phyloP scores from a whole-genome alignment of 2,113 vertebrate genomes.

The Laticauda colubrina region DNA sequence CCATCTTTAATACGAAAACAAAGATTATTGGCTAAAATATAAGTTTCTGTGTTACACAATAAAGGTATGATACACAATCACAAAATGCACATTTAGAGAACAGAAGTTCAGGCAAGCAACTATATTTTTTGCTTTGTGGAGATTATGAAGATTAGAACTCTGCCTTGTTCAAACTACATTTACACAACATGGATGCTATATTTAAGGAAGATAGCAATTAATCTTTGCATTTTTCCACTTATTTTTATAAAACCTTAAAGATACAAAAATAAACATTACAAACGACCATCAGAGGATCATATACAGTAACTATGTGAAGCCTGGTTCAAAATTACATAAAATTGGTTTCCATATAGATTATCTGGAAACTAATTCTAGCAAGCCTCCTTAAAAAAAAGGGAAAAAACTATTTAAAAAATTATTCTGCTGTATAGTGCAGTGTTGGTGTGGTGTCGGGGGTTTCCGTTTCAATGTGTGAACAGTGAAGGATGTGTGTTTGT shows the following conservation, averaged over 20 bases:
- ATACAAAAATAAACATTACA: neutral
- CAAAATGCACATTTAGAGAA: conserved; percentile 1
- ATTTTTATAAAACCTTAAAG: neutral
- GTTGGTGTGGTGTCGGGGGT: too few species aligned
- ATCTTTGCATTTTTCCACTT: neutral
- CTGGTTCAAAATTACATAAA: neutral
- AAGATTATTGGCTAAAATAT: neutral
- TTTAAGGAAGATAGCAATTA: neutral
- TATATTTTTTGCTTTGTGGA: conserved; percentile 5
- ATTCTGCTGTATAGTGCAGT: too few species aligned
- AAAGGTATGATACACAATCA: neutral
- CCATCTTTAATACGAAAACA: neutral
- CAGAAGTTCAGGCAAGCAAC: neutral
- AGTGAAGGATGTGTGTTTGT: too few species aligned
- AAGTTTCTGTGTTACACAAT: neutral
- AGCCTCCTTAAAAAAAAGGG: neutral
- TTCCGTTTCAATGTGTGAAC: too few species aligned
- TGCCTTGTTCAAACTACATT: neutral
- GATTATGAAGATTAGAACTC: neutral
- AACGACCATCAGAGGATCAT: neutral
- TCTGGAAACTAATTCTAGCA: neutral
- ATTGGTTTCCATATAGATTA: neutral
- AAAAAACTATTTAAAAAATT: too few species aligned
- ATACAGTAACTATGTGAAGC: neutral
- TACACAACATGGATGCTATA: neutral